phyloP scores from a whole-genome alignment of 2,888 invertebrate species.

The Lithodes maja region DNA sequence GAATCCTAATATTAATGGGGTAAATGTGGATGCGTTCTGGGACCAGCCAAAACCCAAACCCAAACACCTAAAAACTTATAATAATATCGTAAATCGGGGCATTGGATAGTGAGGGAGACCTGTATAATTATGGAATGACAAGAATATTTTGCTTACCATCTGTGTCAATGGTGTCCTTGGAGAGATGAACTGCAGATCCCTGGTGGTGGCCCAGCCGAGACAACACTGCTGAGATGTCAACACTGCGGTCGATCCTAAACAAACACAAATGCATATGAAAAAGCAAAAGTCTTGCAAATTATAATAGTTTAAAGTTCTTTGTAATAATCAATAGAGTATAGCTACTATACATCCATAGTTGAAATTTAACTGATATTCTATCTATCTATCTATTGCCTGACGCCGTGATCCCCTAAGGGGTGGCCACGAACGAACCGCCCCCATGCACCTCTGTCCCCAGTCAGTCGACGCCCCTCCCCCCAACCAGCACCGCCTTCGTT shows the following conservation, averaged over 20 bases:
- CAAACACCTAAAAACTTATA: no score
- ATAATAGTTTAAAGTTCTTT: no score
- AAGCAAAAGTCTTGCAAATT: no score
- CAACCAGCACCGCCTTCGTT: no score
- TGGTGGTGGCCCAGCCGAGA: slow-evolving; percentile 68
- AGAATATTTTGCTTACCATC: slow-evolving; percentile 40
- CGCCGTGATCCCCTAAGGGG: not conserved
- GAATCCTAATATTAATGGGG: no score
- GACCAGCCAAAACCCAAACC: no score
- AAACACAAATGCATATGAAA: no score
- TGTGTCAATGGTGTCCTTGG: slow-evolving; percentile 70
- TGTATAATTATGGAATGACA: not conserved
- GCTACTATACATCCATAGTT: not conserved
- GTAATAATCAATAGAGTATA: not conserved
- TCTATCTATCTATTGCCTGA: not conserved
- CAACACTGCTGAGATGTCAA: slow-evolving; percentile 65
- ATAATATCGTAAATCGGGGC: no score
- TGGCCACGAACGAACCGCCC: not conserved
- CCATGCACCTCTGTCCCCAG: not conserved
- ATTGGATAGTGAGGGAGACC: no score
- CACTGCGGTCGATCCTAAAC: slow-evolving; percentile 65
- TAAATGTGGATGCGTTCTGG: no score
- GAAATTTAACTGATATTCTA: not conserved
- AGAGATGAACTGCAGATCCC: slow-evolving; percentile 70
- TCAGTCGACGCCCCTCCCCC: not conserved